Evolutionary conservation across 2,888 invertebrate genomes (phyloP), one percentile per base, ranked within the genome.

Genomic region (Acrobasis consociella): DNA sequence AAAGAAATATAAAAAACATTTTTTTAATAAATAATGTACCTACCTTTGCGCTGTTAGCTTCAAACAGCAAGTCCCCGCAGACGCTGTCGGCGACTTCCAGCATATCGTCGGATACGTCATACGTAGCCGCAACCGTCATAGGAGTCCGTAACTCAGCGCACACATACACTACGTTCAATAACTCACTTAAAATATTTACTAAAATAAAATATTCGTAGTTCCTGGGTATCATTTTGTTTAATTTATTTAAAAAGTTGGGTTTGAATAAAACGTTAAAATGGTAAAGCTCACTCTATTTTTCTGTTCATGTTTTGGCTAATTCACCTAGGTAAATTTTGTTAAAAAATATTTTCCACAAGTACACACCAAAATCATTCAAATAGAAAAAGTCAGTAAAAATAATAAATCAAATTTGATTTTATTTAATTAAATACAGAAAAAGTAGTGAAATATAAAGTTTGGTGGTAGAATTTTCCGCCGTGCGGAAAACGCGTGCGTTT

Each of bases 41-140:
- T 42, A 56, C 56, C 42, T 42, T 46, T 13, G 11, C 13, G 7
- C 46, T n/a, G 1, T 42, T 46, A 8, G 16, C 11, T n/a, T 58
- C 37, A 9, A 22, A n/a, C 11, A 62, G n/a, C 60, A 78, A 63
- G 0, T 72, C 69, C 1, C 1, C 31, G 69, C 82, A 82, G 55
- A 81, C 68, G 3, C 16, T 16, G 2, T 16, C 0, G 5, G 73
- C 73, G 9, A 64, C 60, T 10, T 11, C 9, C 3, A 5, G 50
- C 49, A 60, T 60, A 13, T 50, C 59, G 11, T 50, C 49, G 13
- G 50, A 38, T 7, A 50, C 10, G 1, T 10, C 11, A 15, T 31
- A 9, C 9, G 58, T 59, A n/a, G 31, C 49, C 13, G 15, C 50
- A 16, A 50, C 59, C 2, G 15, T 49, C 7, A 37, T 16, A 17